These are phyloP conservation scores for Dryadula phaetusa DNA, from an alignment of 2,888 invertebrate species.

Conservation along the genomic window DNA sequence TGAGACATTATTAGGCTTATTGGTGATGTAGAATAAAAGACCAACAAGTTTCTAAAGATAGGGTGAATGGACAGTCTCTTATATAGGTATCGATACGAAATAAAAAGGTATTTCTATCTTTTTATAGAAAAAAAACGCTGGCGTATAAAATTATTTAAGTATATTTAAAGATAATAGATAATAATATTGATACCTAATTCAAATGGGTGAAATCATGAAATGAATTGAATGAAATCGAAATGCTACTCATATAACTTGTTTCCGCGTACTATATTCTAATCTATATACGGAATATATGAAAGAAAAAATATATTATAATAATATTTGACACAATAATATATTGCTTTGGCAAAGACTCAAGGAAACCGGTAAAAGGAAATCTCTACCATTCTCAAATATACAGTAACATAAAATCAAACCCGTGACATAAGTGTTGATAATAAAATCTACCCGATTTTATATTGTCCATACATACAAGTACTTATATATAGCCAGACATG, in stretches of 20 bases:
- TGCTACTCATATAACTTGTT: too few relatives aligned
- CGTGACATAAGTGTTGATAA: background rate
- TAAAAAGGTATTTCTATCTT: too few relatives aligned
- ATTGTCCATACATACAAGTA: background rate
- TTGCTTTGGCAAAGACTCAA: constrained; percentile 10
- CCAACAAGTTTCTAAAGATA: constrained; percentile 21
- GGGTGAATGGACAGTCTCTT: background rate
- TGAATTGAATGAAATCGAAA: too few relatives aligned
- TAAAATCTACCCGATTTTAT: background rate
- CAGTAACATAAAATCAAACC: background rate
- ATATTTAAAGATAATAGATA: too few relatives aligned
- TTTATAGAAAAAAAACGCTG: too few relatives aligned
- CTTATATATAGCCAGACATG: background rate
- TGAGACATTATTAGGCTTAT: constrained; percentile 55
- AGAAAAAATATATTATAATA: background rate
- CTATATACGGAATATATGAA: background rate
- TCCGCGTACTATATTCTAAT: background rate
- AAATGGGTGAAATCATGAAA: too few relatives aligned
- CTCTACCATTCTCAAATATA: constrained; percentile 6
- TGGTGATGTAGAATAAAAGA: constrained; percentile 51
- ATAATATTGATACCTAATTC: too few relatives aligned
- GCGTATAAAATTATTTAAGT: too few relatives aligned
- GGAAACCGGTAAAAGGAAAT: background rate
- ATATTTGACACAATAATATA: background rate
- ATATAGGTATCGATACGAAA: too few relatives aligned